Conservation (phyloP, 1,140 invertebrate species). For the Magallana gigas region DNA sequence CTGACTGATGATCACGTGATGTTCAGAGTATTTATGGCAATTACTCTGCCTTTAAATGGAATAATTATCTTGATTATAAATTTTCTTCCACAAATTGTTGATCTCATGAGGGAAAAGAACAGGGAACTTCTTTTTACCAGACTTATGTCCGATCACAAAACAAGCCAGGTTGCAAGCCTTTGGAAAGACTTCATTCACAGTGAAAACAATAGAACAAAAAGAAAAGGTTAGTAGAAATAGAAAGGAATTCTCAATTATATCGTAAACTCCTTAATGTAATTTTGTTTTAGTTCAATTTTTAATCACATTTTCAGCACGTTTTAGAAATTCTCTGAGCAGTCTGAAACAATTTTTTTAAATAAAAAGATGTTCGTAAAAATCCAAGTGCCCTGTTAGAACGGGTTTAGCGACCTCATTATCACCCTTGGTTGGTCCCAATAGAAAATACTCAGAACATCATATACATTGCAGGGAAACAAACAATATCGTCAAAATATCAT, state of each 20-base stretch:
- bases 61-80: constrained; percentile 24
- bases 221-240: too few relatives aligned
- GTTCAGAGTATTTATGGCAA: constrained; percentile 3
- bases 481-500: too few relatives aligned
- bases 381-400: too few relatives aligned
- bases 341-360: too few relatives aligned
- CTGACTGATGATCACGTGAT: constrained; percentile 12
- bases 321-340: too few relatives aligned
- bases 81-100: constrained; percentile 26
- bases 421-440: too few relatives aligned
- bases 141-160: constrained; percentile 17
- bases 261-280: not conserved
- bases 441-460: too few relatives aligned
- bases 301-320: too few relatives aligned
- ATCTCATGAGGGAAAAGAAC: constrained; percentile 38
- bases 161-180: not conserved
- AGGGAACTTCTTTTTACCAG: constrained; percentile 1
- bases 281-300: too few relatives aligned
- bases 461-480: too few relatives aligned
- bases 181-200: not conserved
- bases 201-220: not conserved
- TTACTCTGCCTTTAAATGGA: constrained; percentile 19
- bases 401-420: too few relatives aligned
- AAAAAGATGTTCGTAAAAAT: too few relatives aligned
- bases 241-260: not conserved